Evolutionary conservation across 2,113 vertebrate genomes (phyloP), one percentile per base, ranked within the genome.

Genomic region (Zootoca vivipara): DNA sequence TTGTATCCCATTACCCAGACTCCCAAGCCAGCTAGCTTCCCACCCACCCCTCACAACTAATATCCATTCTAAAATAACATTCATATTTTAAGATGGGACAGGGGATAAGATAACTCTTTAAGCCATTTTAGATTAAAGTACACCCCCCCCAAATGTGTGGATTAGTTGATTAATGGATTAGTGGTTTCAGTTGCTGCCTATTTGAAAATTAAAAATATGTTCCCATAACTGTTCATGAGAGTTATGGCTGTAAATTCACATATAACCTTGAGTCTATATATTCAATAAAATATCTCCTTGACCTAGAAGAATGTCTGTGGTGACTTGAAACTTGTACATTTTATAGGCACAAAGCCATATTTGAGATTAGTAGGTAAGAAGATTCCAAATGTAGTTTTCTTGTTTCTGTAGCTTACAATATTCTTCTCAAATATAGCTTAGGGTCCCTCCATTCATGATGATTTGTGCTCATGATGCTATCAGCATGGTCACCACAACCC

Each of bases 31-130:
- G 52, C 52, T 72, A 74, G 26, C 30, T 77, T 40, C 26, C 73
- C 72, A 30, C 62, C 62, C 46, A 73, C 67, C 82, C 83, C 42
- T 73, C 18, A 62, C 56, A 67, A 88, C 69, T 73, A 87, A 78
- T 52, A 46, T 81, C 65, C 22, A 74, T 82, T 87, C 79, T 78
- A 79, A 79, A 89, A 89, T 85, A 84, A 72, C 26, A 56, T 42
- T 89, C 83, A 74, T 89, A 73, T 89, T 73, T 81, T 65, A 89
- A 89, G 13, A 85, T 73, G 87, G 28, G 42, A 30, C 72, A 88
- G 82, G 82, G 67, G 64, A 89, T 73, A 85, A 89, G 20, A 64
- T 78, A 15, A 22, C 80, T 64, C 56, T 79, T 85, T 78, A 89
- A 78, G 28, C 74, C 84, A 89, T 72, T 84, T 79, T 89, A 82